phyloP scores from a whole-genome alignment of 1,140 invertebrate species.

The Zophobas atratus region DNA sequence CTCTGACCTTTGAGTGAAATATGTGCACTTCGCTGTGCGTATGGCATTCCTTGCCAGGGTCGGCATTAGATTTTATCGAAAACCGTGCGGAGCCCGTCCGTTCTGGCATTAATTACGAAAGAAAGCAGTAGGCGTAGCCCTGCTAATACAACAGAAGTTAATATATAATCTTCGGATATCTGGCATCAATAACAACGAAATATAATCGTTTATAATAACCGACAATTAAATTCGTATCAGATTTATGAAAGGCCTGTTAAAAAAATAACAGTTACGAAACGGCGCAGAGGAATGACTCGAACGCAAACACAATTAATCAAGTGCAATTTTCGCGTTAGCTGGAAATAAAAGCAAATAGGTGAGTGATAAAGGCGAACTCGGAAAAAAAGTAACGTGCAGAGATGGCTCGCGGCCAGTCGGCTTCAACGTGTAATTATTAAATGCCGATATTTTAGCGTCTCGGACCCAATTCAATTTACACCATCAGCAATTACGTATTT shows the following conservation, averaged over 20 bases:
- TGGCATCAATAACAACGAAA: slow-evolving; percentile 46
- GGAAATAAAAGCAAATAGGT: slow-evolving; percentile 23
- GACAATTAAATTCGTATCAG: slow-evolving; percentile 49
- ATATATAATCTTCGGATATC: slow-evolving; percentile 44
- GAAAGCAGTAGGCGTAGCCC: slow-evolving; percentile 52
- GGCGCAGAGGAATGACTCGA: neutral
- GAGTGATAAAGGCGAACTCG: neutral
- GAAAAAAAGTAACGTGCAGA: slow-evolving; percentile 20
- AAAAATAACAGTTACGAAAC: slow-evolving; percentile 12
- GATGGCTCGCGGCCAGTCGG: neutral
- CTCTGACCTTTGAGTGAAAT: no score
- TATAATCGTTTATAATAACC: slow-evolving; percentile 50
- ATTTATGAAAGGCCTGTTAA: slow-evolving; percentile 26
- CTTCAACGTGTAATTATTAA: slow-evolving; percentile 29
- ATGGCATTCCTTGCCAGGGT: no score
- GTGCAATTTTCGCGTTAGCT: slow-evolving; percentile 4
- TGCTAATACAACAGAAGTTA: slow-evolving; percentile 51
- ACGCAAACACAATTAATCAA: slow-evolving; percentile 27
- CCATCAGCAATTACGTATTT: neutral
- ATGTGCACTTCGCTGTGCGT: no score
- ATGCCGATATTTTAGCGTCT: slow-evolving; percentile 23
- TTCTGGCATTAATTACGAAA: slow-evolving; percentile 49
- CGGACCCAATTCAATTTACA: slow-evolving; percentile 34
- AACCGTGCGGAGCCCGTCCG: slow-evolving; percentile 45
- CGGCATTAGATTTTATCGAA: slow-evolving; percentile 47